Evolutionary conservation across 2,888 invertebrate genomes (phyloP), one percentile per base, ranked within the genome.

Genomic region (Trichopoda pennipes): DNA sequence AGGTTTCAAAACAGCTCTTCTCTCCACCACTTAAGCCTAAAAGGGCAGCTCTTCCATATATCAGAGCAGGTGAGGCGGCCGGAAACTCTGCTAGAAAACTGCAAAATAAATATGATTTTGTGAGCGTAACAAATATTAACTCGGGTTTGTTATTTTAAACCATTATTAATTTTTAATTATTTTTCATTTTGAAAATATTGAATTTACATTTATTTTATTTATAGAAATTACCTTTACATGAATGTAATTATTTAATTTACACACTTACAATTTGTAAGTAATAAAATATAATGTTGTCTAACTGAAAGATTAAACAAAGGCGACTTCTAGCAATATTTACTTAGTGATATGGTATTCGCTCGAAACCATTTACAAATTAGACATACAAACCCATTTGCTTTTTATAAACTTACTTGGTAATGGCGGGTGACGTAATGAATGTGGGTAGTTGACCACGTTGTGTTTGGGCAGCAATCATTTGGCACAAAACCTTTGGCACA

Each of bases 401-500:
- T 2, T 42, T 14, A 35, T 17, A 16, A 74, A 89, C 90, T 89
- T 86, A 91, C 91, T 90, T 89, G 85, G 90, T 87, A 85, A 91
- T 88, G 80, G 89, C 87, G 44, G 91, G 91, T 73, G 91, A 89
- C 80, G 89, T 91, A 81, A 91, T 86, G 86, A 90, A 90, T 82
- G 86, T 84, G 21, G 91, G 91, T 85, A 91, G 85, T 85, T 90
- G 89, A 78, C 88, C 89, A 85, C 91, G 88, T 85, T 89, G 87
- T 80, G 89, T 88, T 85, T 90, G 91, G 81, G 92, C 91, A 86
- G 93, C 91, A 63, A 95, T 94, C 69, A 95, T 93, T 90, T 96
- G 96, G 88, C 96, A 96, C 82, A 96, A 92, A 85, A 96, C 92
- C 88, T 95, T 93, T 3, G 96, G 95, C 80, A 96, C 95, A 90